Evolutionary conservation across 2,113 vertebrate genomes (phyloP).

Genomic region (Neodon shergylaensis): DNA sequence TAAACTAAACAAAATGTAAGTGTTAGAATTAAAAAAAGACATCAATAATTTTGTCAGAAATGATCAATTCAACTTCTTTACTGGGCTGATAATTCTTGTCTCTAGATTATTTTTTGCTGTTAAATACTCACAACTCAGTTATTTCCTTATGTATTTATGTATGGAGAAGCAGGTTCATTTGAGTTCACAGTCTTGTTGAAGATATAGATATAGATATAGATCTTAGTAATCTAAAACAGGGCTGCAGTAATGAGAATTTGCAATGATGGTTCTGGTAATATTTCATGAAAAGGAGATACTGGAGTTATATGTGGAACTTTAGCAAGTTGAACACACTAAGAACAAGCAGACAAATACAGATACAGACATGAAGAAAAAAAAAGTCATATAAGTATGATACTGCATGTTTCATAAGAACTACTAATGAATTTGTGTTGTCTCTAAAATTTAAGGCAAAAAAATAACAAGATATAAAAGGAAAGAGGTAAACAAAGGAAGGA

Average conservation of each 20-base stretch:
- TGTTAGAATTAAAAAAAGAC: not conserved
- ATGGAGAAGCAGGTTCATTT: not conserved
- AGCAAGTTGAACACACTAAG: not conserved
- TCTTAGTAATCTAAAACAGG: not conserved
- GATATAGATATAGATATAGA: not conserved
- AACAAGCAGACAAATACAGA: not conserved
- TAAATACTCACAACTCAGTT: not conserved
- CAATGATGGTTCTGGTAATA: not conserved
- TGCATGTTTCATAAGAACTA: not conserved
- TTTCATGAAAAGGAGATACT: not conserved
- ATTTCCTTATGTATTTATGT: not conserved
- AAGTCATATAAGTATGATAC: not conserved
- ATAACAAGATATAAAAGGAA: not conserved
- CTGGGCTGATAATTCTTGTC: not conserved
- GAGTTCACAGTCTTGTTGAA: not conserved
- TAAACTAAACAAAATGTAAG: not conserved
- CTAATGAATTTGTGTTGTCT: not conserved
- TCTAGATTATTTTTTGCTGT: not conserved
- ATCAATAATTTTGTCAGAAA: not conserved
- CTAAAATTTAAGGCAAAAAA: not conserved
- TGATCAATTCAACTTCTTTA: not conserved
- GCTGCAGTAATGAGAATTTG: slow-evolving; percentile 3
- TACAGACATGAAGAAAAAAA: not conserved
- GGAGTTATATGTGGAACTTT: not conserved
- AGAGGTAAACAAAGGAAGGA: not conserved